These are phyloP conservation scores for Apostichopus japonicus DNA, from an alignment of 35 echinoderm and acorn worm species.

Conservation along the genomic window DNA sequence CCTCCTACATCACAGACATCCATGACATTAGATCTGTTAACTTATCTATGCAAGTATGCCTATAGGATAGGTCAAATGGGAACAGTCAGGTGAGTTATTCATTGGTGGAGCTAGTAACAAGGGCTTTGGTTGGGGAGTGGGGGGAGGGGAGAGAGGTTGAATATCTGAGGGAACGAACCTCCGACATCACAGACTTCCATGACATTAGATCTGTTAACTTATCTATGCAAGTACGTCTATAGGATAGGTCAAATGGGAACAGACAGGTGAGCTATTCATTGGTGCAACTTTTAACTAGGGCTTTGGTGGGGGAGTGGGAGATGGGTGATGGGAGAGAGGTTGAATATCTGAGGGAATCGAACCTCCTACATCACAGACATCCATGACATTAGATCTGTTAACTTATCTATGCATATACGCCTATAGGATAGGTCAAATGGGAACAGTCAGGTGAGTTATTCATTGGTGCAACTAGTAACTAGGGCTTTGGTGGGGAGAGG, in stretches of 20 bases:
- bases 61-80: slow-evolving; percentile 94
- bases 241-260: no score
- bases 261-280: no score
- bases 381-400: slow-evolving; percentile 65
- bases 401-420: slow-evolving; percentile 75
- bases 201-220: slow-evolving; percentile 65
- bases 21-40: slow-evolving; percentile 64
- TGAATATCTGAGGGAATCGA: slow-evolving; percentile 49
- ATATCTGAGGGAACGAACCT: slow-evolving; percentile 16
- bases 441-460: slow-evolving; percentile 77
- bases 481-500: no score
- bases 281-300: no score
- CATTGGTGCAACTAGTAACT: no score
- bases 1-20: slow-evolving; percentile 61
- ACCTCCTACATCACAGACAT: slow-evolving; percentile 59
- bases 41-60: slow-evolving; percentile 74
- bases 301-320: no score
- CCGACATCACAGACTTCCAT: slow-evolving; percentile 59
- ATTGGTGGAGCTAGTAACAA: no score
- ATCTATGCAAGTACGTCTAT: slow-evolving; percentile 81
- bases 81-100: slow-evolving; percentile 72
- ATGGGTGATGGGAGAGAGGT: no score
- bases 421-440: slow-evolving; percentile 91
- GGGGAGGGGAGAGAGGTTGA: no score
- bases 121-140: no score